Evolutionary conservation across 2,797 vertebrate genomes (phyloP).

Genomic region (Loris lydekkerianus): DNA sequence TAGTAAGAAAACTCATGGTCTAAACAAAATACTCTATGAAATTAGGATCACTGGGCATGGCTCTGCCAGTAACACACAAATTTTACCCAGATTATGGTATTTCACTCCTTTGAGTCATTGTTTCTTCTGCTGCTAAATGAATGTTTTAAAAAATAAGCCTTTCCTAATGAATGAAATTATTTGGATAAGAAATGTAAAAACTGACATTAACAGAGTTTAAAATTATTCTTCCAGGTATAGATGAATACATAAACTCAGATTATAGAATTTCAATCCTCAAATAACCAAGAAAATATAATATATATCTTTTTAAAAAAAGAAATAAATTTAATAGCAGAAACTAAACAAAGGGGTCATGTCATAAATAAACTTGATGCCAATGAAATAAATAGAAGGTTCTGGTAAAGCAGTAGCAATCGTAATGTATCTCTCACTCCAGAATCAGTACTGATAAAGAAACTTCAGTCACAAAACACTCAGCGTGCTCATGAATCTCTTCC

Average conservation of each 20-base stretch:
- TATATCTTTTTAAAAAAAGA: not conserved
- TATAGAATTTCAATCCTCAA: not conserved
- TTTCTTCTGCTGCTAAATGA: not conserved
- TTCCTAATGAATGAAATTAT: not conserved
- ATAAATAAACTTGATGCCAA: not conserved
- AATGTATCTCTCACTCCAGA: not conserved
- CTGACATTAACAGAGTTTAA: not conserved
- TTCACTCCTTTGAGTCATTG: not conserved
- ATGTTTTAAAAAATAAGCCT: not conserved
- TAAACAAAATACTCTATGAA: not conserved
- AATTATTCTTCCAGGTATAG: not conserved
- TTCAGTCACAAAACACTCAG: not conserved
- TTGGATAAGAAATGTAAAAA: not conserved
- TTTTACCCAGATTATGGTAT: not conserved
- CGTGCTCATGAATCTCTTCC: not conserved
- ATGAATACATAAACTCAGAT: not conserved
- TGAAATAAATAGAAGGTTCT: not conserved
- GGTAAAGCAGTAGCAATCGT: not conserved
- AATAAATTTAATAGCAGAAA: constrained; percentile 35
- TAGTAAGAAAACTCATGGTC: not conserved
- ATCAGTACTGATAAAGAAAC: not conserved
- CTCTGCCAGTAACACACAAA: not conserved
- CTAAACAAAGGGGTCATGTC: not conserved
- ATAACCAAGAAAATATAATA: not conserved
- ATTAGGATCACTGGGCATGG: not conserved